These are phyloP conservation scores for Catharus bicknelli DNA, from an alignment of 2,113 vertebrate genomes.

Conservation along the genomic window DNA sequence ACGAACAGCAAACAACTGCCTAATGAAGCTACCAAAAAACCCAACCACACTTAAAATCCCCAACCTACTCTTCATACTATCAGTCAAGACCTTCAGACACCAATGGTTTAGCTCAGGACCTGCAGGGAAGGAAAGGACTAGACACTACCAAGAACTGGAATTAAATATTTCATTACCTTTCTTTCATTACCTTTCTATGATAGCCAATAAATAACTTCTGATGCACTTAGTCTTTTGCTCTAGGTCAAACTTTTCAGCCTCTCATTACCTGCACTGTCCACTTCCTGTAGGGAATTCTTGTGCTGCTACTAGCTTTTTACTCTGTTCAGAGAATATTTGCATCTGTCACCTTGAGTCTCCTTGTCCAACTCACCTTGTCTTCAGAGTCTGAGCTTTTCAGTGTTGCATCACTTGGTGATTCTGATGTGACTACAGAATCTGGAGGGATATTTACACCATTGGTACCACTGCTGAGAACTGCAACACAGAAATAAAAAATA, in stretches of 20 bases:
- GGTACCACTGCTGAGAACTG: constrained; percentile 89
- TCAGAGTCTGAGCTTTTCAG: constrained; percentile 59
- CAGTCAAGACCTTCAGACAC: not conserved
- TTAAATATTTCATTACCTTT: not conserved
- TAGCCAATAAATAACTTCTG: not conserved
- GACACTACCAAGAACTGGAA: not conserved
- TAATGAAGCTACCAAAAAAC: not conserved
- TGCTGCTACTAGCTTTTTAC: not conserved
- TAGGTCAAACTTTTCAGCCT: not conserved
- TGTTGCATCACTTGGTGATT: constrained; percentile 75
- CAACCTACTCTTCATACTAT: not conserved
- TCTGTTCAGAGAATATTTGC: not conserved
- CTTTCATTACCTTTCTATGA: not conserved
- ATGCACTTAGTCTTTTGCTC: not conserved
- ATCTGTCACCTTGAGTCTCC: not conserved
- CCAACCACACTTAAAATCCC: not conserved
- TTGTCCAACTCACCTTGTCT: constrained; percentile 48
- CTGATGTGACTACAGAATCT: constrained; percentile 72
- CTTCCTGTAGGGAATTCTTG: not conserved
- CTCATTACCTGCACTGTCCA: not conserved
- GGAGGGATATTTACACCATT: constrained; percentile 88
- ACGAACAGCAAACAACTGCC: not conserved
- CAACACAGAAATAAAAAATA: not conserved
- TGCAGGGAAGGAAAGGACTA: not conserved
- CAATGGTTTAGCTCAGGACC: not conserved